Percentiles rank a stretch among this genome's conserved stretches.
These are phyloP conservation scores for Epinotia demarniana DNA, from an alignment of 2,888 invertebrate genomes.

Conservation along the genomic window DNA sequence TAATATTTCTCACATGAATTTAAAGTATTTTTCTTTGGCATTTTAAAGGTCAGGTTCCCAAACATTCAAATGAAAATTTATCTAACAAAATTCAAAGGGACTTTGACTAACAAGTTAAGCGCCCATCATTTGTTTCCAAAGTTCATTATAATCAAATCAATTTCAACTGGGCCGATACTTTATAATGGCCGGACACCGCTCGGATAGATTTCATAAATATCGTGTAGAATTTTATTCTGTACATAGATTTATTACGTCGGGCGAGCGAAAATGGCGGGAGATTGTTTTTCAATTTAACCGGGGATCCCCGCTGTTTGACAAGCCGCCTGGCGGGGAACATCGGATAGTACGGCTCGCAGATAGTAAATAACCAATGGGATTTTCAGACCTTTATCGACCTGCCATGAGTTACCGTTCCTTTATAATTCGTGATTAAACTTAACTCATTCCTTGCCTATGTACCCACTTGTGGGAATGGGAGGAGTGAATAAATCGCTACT, in stretches of 20 bases:
- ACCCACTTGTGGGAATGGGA: neutral
- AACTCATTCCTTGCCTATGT: neutral
- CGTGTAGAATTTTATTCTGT: slow-evolving; percentile 81
- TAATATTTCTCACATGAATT: too few species aligned
- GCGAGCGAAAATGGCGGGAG: slow-evolving; percentile 84
- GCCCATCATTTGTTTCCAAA: slow-evolving; percentile 44
- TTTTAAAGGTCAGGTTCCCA: slow-evolving; percentile 13
- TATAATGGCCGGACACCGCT: slow-evolving; percentile 61
- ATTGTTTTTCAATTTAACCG: slow-evolving; percentile 85
- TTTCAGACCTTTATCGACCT: slow-evolving; percentile 39
- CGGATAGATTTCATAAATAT: slow-evolving; percentile 83
- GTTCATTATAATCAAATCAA: slow-evolving; percentile 44
- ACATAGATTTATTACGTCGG: slow-evolving; percentile 85
- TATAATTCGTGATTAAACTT: neutral
- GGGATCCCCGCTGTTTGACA: slow-evolving; percentile 81
- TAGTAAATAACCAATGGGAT: slow-evolving; percentile 53
- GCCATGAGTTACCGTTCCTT: slow-evolving; percentile 1
- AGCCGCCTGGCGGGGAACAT: slow-evolving; percentile 67
- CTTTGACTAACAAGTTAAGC: slow-evolving; percentile 34
- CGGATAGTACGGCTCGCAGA: slow-evolving; percentile 23
- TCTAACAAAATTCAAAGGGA: slow-evolving; percentile 27
- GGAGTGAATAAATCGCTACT: neutral
- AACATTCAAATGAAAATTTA: slow-evolving; percentile 7
- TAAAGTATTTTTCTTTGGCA: neutral
- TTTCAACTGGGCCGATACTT: slow-evolving; percentile 49